Base-by-base conservation (phyloP, 2,888 invertebrate genomes). In the Trypoxylon attenuatum region DNA sequence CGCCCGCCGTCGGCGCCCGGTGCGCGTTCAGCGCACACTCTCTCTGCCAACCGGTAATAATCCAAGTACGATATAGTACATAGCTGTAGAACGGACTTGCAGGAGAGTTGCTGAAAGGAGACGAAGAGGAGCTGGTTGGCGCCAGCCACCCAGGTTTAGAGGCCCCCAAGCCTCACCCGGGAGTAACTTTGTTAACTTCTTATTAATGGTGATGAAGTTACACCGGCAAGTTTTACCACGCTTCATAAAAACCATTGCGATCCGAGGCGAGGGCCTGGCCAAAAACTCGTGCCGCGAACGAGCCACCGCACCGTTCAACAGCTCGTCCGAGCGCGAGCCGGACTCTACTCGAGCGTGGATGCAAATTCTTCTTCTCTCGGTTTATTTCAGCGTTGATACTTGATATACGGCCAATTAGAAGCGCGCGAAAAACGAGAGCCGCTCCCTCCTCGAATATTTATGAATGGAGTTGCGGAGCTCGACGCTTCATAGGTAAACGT, bases 111-210 rank as follows among this genome's bases (percentile, higher is more conserved):
- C 29, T 25, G 29, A 47, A 16, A 23, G 60, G 43, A 38, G 52
- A 15, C 15, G 21, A 15, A n/a, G 15, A 8, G 19, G 42, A 33
- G 21, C 51, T 25, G 53, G 42, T 29, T 41, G 47, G 45, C 45
- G 58, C 41, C 53, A 52, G 52, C n/a, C 33, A 25, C n/a, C 33
- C 33, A 33, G n/a, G n/a, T n/a, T n/a, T n/a, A n/a, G n/a, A n/a
- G n/a, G n/a, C n/a, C n/a, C n/a, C n/a, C n/a, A n/a, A n/a, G n/a
- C n/a, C n/a, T n/a, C n/a, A 10, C 33, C n/a, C 33, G 54, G 59
- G 65, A 56, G 67, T 53, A 75, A 73, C 70, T 79, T 79, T 71
- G 68, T 77, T 77, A 79, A 77, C 66, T 79, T 80, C 69, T 77
- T 75, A 78, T 78, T 80, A 77, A 79, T 73, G 77, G 67, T 60